A percentile compares a stretch with the other conserved stretches of the same genome.
These are phyloP conservation scores for Pristionchus japonicus DNA, from an alignment of 2,888 invertebrate species.

Conservation along the genomic window DNA sequence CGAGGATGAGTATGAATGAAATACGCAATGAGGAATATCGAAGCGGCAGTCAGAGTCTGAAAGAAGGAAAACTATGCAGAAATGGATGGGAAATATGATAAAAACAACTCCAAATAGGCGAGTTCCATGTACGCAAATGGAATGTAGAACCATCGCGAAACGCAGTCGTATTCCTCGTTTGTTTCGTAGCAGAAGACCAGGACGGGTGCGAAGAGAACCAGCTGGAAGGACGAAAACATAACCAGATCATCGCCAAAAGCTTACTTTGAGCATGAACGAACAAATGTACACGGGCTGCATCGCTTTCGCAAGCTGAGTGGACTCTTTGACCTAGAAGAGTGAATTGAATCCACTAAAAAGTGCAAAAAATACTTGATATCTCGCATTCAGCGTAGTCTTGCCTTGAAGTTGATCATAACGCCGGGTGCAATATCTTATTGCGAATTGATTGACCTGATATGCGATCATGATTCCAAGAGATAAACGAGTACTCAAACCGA, in stretches of 20 bases:
- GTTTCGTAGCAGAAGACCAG: neutral
- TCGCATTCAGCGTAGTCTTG: neutral
- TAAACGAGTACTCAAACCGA: neutral
- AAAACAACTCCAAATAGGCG: neutral
- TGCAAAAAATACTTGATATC: neutral
- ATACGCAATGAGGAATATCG: neutral
- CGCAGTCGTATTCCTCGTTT: neutral
- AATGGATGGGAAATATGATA: neutral
- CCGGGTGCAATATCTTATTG: neutral
- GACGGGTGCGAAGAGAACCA: neutral
- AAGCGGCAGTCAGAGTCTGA: neutral
- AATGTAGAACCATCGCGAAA: neutral
- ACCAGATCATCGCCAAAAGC: too few species aligned
- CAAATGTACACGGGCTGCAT: neutral
- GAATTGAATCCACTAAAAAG: too few species aligned
- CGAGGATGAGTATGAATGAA: neutral
- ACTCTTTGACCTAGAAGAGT: neutral
- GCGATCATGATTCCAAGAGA: neutral
- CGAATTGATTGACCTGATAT: neutral
- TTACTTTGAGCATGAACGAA: neutral
- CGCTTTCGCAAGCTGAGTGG: neutral
- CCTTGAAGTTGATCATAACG: neutral
- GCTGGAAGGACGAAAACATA: neutral
- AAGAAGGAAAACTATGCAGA: too few species aligned
- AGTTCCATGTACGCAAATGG: neutral